phyloP scores from a whole-genome alignment of 2,797 vertebrate species.

The Sebastes hopkinsi region DNA sequence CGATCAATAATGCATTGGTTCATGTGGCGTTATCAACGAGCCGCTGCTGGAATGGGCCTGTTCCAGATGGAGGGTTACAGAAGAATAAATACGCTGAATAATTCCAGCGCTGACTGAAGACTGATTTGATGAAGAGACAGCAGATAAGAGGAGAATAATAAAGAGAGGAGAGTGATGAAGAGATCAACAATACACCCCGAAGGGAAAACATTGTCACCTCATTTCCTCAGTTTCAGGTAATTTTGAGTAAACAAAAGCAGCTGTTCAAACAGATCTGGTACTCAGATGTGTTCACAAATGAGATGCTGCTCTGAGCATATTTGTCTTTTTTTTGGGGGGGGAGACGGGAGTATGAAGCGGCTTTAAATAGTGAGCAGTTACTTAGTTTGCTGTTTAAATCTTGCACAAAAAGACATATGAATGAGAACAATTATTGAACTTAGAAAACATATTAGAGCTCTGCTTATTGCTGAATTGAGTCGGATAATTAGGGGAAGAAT shows the following conservation, averaged over 20 bases:
- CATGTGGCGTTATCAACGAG: slow-evolving; percentile 9
- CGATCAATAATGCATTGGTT: slow-evolving; percentile 63
- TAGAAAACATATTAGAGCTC: slow-evolving; percentile 32
- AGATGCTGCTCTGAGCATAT: neutral
- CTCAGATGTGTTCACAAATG: slow-evolving; percentile 22
- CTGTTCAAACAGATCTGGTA: slow-evolving; percentile 40
- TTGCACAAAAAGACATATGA: slow-evolving; percentile 19
- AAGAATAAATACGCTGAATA: slow-evolving; percentile 34
- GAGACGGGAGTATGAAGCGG: too few species aligned
- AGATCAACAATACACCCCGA: slow-evolving; percentile 1
- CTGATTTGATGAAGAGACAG: slow-evolving; percentile 23
- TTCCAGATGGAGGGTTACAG: slow-evolving; percentile 16
- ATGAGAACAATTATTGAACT: slow-evolving; percentile 44
- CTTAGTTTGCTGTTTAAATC: slow-evolving; percentile 26
- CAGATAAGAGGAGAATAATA: slow-evolving; percentile 7
- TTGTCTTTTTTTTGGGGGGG: neutral
- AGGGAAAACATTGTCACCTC: slow-evolving; percentile 36
- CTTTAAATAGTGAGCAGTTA: neutral
- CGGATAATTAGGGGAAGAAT: slow-evolving; percentile 40
- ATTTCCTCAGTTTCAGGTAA: slow-evolving; percentile 43
- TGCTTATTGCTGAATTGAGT: slow-evolving; percentile 18
- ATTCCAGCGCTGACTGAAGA: slow-evolving; percentile 45
- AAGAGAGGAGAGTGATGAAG: slow-evolving; percentile 33
- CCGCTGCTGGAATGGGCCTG: slow-evolving; percentile 1
- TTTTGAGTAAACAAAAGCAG: slow-evolving; percentile 61